These are phyloP conservation scores for Lasaia peninsularis DNA, from an alignment of 1,140 invertebrate species.

Conservation along the genomic window DNA sequence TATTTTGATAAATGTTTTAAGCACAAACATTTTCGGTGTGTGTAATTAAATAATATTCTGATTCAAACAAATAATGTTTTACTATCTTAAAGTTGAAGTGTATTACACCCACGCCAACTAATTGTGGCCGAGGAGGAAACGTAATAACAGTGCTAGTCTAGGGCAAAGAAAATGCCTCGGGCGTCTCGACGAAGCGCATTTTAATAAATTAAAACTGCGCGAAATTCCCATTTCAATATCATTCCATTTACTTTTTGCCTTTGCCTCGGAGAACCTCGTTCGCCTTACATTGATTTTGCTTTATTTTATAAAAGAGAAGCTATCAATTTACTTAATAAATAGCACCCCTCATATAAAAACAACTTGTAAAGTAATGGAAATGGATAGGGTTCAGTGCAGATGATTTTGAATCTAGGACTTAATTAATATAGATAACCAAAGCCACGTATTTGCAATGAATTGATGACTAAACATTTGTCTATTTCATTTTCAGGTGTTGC, in stretches of 20 bases:
- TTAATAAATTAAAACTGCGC: slow-evolving; percentile 75
- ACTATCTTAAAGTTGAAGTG: slow-evolving; percentile 50
- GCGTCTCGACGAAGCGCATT: slow-evolving; percentile 57
- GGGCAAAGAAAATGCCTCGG: slow-evolving; percentile 60
- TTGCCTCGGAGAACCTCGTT: slow-evolving; percentile 34
- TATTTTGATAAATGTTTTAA: not conserved
- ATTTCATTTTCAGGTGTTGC: slow-evolving; percentile 52
- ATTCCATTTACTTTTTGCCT: slow-evolving; percentile 56
- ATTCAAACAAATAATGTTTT: slow-evolving; percentile 43
- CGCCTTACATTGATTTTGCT: slow-evolving; percentile 54
- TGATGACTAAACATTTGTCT: not conserved
- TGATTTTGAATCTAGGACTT: not conserved
- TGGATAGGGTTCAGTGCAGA: not conserved
- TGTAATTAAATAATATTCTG: too few species aligned
- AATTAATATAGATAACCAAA: not conserved
- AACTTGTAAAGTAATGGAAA: slow-evolving; percentile 23
- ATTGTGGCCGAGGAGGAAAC: slow-evolving; percentile 71
- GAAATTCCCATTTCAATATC: slow-evolving; percentile 71
- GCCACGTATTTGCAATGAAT: not conserved
- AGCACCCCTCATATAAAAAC: slow-evolving; percentile 36
- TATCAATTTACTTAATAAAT: slow-evolving; percentile 46
- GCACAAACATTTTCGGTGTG: too few species aligned
- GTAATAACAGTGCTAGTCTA: slow-evolving; percentile 72
- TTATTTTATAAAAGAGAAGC: slow-evolving; percentile 46
- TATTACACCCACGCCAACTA: slow-evolving; percentile 49